Evolutionary conservation across 2,888 invertebrate species (phyloP).

Genomic region (Zonitis immaculata): DNA sequence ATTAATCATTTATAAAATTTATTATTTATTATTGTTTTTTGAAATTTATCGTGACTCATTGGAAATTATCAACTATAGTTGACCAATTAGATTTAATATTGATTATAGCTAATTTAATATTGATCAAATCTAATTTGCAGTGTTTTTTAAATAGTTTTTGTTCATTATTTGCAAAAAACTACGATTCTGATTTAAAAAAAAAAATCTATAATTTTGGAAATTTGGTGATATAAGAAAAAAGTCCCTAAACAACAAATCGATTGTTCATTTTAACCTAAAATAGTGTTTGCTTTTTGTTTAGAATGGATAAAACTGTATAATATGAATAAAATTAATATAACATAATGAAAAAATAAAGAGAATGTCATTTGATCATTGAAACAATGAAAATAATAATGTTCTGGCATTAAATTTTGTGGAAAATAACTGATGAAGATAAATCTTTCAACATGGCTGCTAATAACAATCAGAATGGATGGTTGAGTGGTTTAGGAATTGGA

Average conservation of each 20-base stretch:
- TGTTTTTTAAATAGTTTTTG: no score
- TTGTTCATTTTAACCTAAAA: slow-evolving; percentile 38
- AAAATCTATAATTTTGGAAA: not conserved
- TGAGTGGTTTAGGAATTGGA: slow-evolving; percentile 41
- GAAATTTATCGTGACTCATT: no score
- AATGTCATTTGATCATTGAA: slow-evolving; percentile 12
- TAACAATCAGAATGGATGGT: slow-evolving; percentile 50
- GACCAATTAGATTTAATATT: no score
- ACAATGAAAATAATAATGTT: slow-evolving; percentile 17
- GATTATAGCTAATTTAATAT: no score
- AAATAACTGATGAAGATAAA: slow-evolving; percentile 22
- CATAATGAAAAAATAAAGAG: slow-evolving; percentile 22
- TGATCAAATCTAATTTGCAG: no score
- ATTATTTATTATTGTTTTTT: no score
- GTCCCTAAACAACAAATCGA: slow-evolving; percentile 27
- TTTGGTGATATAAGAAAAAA: slow-evolving; percentile 9
- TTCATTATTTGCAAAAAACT: no score
- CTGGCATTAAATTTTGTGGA: slow-evolving; percentile 23
- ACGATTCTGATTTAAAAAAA: no score
- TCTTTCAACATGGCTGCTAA: slow-evolving; percentile 48
- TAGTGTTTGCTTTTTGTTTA: slow-evolving; percentile 30
- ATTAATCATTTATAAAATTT: no score
- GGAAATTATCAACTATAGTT: no score
- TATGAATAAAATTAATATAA: slow-evolving; percentile 22
- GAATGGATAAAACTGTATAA: slow-evolving; percentile 24